Base-by-base conservation (phyloP, 2,113 vertebrate species). In the Mola mola region DNA sequence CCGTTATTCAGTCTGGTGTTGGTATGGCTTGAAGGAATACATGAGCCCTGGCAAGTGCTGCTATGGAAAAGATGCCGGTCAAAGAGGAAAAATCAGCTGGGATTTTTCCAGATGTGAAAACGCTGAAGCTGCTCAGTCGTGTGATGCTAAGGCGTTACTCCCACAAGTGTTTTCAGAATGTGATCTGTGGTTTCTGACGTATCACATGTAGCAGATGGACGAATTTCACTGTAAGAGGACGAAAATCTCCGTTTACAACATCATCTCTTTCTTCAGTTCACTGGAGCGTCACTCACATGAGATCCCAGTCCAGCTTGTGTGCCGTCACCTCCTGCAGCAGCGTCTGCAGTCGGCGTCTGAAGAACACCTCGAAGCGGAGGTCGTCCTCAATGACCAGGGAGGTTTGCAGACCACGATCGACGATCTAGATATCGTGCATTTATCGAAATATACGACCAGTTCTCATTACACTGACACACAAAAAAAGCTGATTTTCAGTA, bases 351-450 rank as follows among this genome's bases (percentile, higher is more conserved):
- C 95, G 94, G 0, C 95, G 91, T 83, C 90, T 96, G 84, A 98
- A 98, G 89, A 97, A 98, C 51, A 96, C 94, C 90, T 97, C 95
- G 1, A 98, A 98, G 19, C 95, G 92, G 22, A 98, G 88, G 76
- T 98, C 96, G 0, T 98, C 96, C 85, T 98, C 96, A 0, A 98
- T 93, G 51, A 97, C 94, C 9, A 96, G 83, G 0, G 93, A 92
- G 0, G 83, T 90, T 60, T 78, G 75, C 55, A 98, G 86, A 1
- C 91, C 89, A 5, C 90, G 84, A 6, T 93, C 93, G 0, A 76
- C 90, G 0, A 97, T 91, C 96, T 97, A 34, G 2, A 19, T n/a
- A n/a, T 9, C 5, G n/a, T 1, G 6, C n/a, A n/a, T n/a, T n/a
- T n/a, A n/a, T n/a, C n/a, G n/a, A n/a, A n/a, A n/a, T n/a, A n/a